Percentiles rank a stretch among this genome's conserved stretches.
Evolutionary conservation across 2,888 invertebrate genomes (phyloP).

Genomic region (Empis stercorea): DNA sequence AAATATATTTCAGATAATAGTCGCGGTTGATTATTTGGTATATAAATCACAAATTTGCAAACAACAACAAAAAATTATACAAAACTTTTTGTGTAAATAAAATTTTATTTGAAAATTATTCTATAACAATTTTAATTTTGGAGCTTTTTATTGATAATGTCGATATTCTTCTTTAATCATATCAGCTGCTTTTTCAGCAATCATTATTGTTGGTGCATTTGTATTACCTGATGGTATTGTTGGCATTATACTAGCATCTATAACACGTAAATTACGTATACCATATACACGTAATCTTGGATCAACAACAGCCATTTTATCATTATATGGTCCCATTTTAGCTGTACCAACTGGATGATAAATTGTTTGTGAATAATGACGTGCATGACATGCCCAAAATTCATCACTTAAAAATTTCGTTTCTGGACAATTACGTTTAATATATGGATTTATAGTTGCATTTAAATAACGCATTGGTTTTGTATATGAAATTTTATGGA

Average conservation of each 20-base stretch:
- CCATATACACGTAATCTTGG: conserved; percentile 65
- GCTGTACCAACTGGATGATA: conserved; percentile 73
- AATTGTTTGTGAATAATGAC: conserved; percentile 64
- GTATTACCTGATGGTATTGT: conserved; percentile 81
- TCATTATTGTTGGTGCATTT: conserved; percentile 86
- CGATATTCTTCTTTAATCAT: conserved; percentile 67
- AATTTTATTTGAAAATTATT: too few species aligned
- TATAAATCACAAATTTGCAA: too few species aligned
- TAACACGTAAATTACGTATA: conserved; percentile 61
- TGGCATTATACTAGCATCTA: conserved; percentile 83
- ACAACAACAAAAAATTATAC: too few species aligned
- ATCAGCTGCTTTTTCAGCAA: conserved; percentile 79
- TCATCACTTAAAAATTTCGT: conserved; percentile 53
- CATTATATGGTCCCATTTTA: conserved; percentile 56
- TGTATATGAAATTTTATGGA: conserved; percentile 46
- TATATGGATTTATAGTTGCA: conserved; percentile 47
- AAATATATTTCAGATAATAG: too few species aligned
- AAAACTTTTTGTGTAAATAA: too few species aligned
- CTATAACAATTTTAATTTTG: too few species aligned
- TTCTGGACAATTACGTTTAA: conserved; percentile 52
- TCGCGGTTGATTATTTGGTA: too few species aligned
- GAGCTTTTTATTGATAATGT: conserved; percentile 31
- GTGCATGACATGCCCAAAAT: conserved; percentile 63
- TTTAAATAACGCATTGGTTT: conserved; percentile 47
- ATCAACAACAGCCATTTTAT: conserved; percentile 64